Percentiles rank a stretch among this genome's conserved stretches.
These are phyloP conservation scores for Zaprionus taronus DNA, from an alignment of 1,140 invertebrate genomes.

Conservation along the genomic window DNA sequence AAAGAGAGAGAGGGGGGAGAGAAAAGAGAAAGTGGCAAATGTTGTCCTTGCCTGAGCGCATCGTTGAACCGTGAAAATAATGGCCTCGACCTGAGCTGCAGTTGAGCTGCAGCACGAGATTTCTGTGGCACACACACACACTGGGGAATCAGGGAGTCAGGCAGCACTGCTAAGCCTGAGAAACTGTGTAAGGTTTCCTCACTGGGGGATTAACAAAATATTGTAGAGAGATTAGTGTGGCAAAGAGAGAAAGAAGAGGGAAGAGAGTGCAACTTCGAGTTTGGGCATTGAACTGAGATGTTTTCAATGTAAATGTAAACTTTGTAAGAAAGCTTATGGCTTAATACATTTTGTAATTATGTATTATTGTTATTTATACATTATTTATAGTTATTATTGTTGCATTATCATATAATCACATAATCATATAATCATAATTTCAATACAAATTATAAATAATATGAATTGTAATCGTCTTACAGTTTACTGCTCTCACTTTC, in stretches of 20 bases:
- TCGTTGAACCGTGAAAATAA: slow-evolving; percentile 58
- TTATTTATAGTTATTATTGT: too few relatives aligned
- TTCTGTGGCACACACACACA: not conserved
- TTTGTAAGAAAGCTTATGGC: not conserved
- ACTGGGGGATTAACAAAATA: slow-evolving; percentile 9
- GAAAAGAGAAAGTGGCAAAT: slow-evolving; percentile 41
- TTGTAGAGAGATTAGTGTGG: slow-evolving; percentile 4
- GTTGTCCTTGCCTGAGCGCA: slow-evolving; percentile 49
- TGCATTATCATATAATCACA: accelerated
- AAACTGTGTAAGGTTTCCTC: slow-evolving; percentile 14
- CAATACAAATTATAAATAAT: accelerated
- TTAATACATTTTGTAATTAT: not conserved
- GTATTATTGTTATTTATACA: not conserved
- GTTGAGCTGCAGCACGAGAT: slow-evolving; percentile 16
- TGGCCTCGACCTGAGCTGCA: slow-evolving; percentile 37
- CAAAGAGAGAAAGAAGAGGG: not conserved
- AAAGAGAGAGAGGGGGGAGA: slow-evolving; percentile 1
- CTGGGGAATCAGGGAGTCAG: slow-evolving; percentile 2
- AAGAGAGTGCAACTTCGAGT: not conserved
- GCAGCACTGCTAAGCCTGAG: not conserved
- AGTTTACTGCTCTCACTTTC: not conserved
- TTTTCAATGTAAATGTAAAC: not conserved
- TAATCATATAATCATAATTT: not conserved
- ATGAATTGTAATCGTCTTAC: not conserved
- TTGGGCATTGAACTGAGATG: not conserved